Evolutionary conservation across 2,888 invertebrate species (phyloP).

Genomic region (Tribolium freemani): DNA sequence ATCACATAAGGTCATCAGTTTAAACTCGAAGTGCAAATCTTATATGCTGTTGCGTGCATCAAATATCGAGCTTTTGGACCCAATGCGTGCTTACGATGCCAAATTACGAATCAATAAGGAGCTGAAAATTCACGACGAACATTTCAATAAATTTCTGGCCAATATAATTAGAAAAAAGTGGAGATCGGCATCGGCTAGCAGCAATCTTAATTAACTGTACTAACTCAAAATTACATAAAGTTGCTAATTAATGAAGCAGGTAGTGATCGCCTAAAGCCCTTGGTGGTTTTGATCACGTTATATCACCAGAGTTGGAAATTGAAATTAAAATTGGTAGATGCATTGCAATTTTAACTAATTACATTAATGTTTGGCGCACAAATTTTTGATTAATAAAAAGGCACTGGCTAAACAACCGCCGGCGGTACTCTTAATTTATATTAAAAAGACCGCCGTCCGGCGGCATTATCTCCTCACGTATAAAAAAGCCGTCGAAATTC

Average conservation of each 20-base stretch:
- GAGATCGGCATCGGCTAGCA: background rate
- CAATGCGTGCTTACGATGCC: conserved; percentile 6
- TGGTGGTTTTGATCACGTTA: background rate
- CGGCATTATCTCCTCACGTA: too few relatives aligned
- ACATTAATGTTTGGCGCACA: background rate
- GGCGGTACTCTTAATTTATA: too few relatives aligned
- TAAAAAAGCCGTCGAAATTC: too few relatives aligned
- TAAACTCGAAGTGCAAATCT: conserved; percentile 17
- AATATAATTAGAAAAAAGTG: background rate
- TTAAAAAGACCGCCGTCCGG: too few relatives aligned
- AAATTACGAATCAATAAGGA: background rate
- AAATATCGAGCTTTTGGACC: conserved; percentile 6
- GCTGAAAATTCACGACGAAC: background rate
- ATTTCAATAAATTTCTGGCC: too few relatives aligned
- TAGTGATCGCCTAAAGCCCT: background rate
- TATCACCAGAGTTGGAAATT: background rate
- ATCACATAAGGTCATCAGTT: conserved; percentile 19
- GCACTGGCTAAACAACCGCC: too few relatives aligned
- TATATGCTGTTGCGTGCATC: conserved; percentile 20
- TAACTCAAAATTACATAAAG: background rate
- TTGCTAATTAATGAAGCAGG: conserved; percentile 9
- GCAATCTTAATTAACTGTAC: background rate
- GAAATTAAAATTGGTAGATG: conserved; percentile 24
- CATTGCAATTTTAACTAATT: background rate
- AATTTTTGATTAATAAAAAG: background rate